Percentiles rank a stretch among this genome's conserved stretches.
phyloP scores from a whole-genome alignment of 2,888 invertebrate species.

The Hemaris fuciformis region DNA sequence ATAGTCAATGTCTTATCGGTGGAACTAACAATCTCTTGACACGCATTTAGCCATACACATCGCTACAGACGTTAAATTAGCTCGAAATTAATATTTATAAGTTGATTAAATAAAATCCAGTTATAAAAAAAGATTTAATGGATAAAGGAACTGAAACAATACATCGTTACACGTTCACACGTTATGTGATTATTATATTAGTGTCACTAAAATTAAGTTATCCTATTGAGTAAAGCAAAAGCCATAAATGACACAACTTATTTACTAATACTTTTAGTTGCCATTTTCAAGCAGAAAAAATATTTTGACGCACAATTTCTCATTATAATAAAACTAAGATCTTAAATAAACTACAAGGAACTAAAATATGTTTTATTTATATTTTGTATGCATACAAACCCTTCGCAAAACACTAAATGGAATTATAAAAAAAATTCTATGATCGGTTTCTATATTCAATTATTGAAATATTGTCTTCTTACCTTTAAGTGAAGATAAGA shows the following conservation, averaged over 20 bases:
- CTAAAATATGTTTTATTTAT: too few relatives aligned
- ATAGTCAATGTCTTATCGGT: neutral
- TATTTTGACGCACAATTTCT: too few relatives aligned
- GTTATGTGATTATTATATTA: neutral
- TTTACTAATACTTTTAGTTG: neutral
- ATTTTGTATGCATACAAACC: too few relatives aligned
- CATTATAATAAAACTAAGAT: too few relatives aligned
- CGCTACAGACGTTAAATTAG: too few relatives aligned
- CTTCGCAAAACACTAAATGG: too few relatives aligned
- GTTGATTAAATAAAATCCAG: neutral
- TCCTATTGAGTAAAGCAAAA: neutral
- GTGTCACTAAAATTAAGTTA: neutral
- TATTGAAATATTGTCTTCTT: too few relatives aligned
- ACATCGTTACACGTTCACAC: neutral
- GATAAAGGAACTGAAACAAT: neutral
- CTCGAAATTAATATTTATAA: slow-evolving; percentile 4
- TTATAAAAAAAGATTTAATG: neutral
- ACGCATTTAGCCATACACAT: too few relatives aligned
- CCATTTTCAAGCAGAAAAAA: neutral
- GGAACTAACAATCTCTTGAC: neutral
- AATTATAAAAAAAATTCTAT: too few relatives aligned
- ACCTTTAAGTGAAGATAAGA: too few relatives aligned
- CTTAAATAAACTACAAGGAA: neutral
- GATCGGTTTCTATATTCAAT: too few relatives aligned
- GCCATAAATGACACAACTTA: neutral